Base-by-base conservation (phyloP, 2,113 vertebrate genomes). In the Tretioscincus oriximinensis region DNA sequence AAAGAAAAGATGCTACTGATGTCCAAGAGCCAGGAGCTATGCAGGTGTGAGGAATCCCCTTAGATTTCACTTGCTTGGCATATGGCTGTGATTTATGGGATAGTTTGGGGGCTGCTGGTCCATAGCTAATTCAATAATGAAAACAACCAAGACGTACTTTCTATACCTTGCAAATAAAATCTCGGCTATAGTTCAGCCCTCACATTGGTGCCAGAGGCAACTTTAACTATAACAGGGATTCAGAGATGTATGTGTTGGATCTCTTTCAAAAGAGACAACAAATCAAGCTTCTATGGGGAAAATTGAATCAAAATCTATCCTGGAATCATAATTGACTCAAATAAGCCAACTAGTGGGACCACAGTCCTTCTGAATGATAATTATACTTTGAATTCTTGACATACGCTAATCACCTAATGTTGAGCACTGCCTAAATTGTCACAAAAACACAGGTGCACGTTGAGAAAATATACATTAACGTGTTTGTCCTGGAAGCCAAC, bases 391-490 rank as follows among this genome's bases (percentile, higher is more conserved):
- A 84, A 74, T 18, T 54, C 5, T 45, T 84, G 58, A 29, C 21
- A 77, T 41, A 28, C 78, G 28, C 41, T 79, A 78, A 81, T 85
- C 26, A 51, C 26, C 76, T 85, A 79, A 66, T 77, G 28, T 71
- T 29, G 31, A 78, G 31, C 60, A 22, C 66, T 75, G 72, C 67
- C 60, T 83, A 87, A 85, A 45, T 77, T 51, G 84, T 28, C n/a
- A n/a, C 72, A 18, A 64, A 76, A 74, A 67, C 61, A 78, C 72
- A 78, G 35, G n/a, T 87, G 76, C 6, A 61, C 1, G 3, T 49
- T 63, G 21, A 73, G 70, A 7, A 74, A 10, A 16, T 66, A 61
- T 21, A 4, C 14, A 61, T 51, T 51, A 60, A 70, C 14, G n/a
- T 61, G 81, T 72, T 68, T 28, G 26, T 49, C 41, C 64, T 68